These are phyloP conservation scores for Steinernema khuongi DNA, from an alignment of 1,140 invertebrate species.

Conservation along the genomic window DNA sequence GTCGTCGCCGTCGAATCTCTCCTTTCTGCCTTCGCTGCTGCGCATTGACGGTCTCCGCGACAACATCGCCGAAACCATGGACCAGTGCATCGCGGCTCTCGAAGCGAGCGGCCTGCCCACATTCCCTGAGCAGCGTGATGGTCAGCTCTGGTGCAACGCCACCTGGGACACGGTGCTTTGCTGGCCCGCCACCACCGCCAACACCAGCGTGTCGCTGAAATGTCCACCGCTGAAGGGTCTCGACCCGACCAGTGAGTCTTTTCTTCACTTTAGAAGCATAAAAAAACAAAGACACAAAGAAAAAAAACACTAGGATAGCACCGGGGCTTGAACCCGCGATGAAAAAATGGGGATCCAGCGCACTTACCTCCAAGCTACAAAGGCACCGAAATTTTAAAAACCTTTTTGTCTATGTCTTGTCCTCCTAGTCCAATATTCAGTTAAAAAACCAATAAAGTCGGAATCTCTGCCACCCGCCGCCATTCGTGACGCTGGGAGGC, in stretches of 20 bases:
- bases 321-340: background rate
- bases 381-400: too few relatives aligned
- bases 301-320: slow-evolving; percentile 18
- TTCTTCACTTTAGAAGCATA: background rate
- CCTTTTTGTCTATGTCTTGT: slow-evolving; percentile 26
- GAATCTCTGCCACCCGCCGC: too few relatives aligned
- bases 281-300: background rate
- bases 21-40: background rate
- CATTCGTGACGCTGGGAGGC: too few relatives aligned
- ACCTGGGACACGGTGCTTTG: slow-evolving; percentile 71
- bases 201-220: slow-evolving; percentile 64
- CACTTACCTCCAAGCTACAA: too few relatives aligned
- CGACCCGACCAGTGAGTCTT: slow-evolving; percentile 69
- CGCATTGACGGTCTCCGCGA: slow-evolving; percentile 13
- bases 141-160: slow-evolving; percentile 64
- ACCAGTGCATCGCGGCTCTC: slow-evolving; percentile 18
- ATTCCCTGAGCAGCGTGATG: slow-evolving; percentile 24
- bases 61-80: slow-evolving; percentile 21
- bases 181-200: slow-evolving; percentile 71
- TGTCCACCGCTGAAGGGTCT: slow-evolving; percentile 71
- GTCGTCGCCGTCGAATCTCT: background rate
- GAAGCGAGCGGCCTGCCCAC: slow-evolving; percentile 12
- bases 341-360: background rate
- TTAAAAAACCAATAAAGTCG: too few relatives aligned
- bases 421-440: slow-evolving; percentile 18